A percentile compares a stretch with the other conserved stretches of the same genome.
Conservation (phyloP, 2,888 invertebrate species). For the Ditula angustiorana region DNA sequence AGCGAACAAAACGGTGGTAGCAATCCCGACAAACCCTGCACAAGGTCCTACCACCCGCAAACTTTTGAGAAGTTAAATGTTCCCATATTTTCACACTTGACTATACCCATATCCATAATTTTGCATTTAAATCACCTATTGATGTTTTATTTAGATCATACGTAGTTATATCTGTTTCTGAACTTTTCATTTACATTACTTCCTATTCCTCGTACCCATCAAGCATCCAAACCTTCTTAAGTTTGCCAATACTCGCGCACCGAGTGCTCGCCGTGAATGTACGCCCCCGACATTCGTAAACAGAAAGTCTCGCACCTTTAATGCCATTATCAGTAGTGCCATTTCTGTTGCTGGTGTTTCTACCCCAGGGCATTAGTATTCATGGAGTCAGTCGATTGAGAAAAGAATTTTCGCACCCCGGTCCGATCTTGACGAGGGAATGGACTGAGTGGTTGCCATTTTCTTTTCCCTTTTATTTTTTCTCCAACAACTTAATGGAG, state of each 20-base stretch:
- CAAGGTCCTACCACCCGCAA: too few species aligned
- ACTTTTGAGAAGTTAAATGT: too few species aligned
- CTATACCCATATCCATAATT: too few species aligned
- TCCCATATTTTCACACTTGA: too few species aligned
- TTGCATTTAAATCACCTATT: too few species aligned
- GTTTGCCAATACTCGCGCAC: slow-evolving; percentile 9
- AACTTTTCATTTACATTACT: not conserved
- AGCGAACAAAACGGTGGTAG: too few species aligned
- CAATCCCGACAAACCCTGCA: too few species aligned
- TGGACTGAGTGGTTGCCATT: slow-evolving; percentile 77
- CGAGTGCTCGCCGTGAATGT: slow-evolving; percentile 1
- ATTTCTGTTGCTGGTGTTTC: slow-evolving; percentile 70
- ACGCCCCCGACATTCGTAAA: slow-evolving; percentile 45
- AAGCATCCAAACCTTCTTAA: not conserved
- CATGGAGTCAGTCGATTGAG: slow-evolving; percentile 82
- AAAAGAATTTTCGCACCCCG: slow-evolving; percentile 78
- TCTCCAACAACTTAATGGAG: slow-evolving; percentile 79
- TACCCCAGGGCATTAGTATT: slow-evolving; percentile 78
- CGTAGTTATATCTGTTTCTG: too few species aligned
- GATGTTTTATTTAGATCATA: too few species aligned
- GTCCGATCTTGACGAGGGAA: slow-evolving; percentile 74
- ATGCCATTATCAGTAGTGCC: slow-evolving; percentile 62
- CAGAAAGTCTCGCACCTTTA: slow-evolving; percentile 47
- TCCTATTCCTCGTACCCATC: not conserved
- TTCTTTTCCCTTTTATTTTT: slow-evolving; percentile 76